Base-by-base conservation (phyloP, 2,113 vertebrate species). In the Mormyrus iriodes region DNA sequence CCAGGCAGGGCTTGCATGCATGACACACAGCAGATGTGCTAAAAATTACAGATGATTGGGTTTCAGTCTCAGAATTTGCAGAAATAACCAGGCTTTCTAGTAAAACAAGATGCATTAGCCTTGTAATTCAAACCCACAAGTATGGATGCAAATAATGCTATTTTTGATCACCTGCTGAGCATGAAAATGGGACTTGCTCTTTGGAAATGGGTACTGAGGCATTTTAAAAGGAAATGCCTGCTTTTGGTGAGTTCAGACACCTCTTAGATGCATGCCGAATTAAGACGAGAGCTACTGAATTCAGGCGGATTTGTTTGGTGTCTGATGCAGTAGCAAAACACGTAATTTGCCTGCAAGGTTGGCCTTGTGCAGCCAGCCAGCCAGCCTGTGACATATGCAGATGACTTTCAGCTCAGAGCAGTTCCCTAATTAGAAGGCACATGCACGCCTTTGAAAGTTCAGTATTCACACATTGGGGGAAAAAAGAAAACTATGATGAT, bases 381-480 rank as follows among this genome's bases (percentile, higher is more conserved):
- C 27, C n/a, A 5, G 27, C 95, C 58, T 12, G 1, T 73, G 61
- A 55, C 92, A 53, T 52, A 86, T 39, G 85, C 27, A 53, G 49
- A 94, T 95, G 95, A 94, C 92, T 93, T 92, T 82, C 91, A 93
- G 93, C 91, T 93, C 91, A 92, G 91, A 93, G 90, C 92, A 91
- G 52, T 88, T 91, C 51, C 91, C 88, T 88, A 88, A 91, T 93
- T 91, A 94, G 90, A 92, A 88, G 93, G 93, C 91, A 92, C 96
- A 97, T 97, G 96, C 97, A 96, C 44, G 49, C 53, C n/a, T 84
- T 82, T 61, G 39, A 51, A 53, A 49, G 3, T 49, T 46, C 39
- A 13, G 48, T 21, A 35, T 65, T 76, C 61, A 76, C 87, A 88
- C 87, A 48, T 53, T n/a, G 49, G 46, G 39, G 35, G 35, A 3